Evolutionary conservation across 2,113 vertebrate genomes (phyloP).

Genomic region (Macroglossus sobrinus): DNA sequence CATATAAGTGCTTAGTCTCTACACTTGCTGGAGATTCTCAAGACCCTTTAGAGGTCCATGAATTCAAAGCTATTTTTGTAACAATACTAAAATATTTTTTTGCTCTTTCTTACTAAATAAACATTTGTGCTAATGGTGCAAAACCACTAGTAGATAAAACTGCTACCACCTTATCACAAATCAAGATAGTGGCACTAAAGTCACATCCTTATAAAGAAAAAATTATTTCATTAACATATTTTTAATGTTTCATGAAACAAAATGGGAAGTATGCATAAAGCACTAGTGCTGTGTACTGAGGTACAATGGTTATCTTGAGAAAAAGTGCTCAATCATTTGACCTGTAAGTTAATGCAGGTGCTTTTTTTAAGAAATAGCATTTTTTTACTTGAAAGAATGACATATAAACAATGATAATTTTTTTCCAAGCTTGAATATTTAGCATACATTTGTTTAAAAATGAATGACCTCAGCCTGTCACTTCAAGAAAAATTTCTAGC

Average conservation of each 20-base stretch:
- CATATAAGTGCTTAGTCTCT: background rate
- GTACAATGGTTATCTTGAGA: background rate
- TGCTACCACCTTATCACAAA: background rate
- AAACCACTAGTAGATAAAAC: background rate
- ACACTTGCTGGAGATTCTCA: background rate
- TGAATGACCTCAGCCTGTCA: background rate
- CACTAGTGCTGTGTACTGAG: background rate
- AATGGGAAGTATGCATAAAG: background rate
- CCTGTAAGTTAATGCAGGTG: background rate
- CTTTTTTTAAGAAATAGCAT: background rate
- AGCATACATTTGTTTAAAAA: background rate
- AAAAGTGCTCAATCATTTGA: background rate
- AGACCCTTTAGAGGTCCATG: background rate
- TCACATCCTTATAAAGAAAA: background rate
- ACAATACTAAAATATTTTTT: background rate
- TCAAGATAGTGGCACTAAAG: background rate
- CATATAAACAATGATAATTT: background rate
- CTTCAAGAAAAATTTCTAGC: background rate
- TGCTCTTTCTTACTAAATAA: background rate
- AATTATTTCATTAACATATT: background rate
- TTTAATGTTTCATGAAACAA: background rate
- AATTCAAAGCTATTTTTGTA: background rate
- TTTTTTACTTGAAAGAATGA: background rate
- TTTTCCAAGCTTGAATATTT: background rate
- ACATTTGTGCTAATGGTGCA: background rate